Base-by-base conservation (phyloP, 1,140 invertebrate species). In the Eupristina koningsbergeri region DNA sequence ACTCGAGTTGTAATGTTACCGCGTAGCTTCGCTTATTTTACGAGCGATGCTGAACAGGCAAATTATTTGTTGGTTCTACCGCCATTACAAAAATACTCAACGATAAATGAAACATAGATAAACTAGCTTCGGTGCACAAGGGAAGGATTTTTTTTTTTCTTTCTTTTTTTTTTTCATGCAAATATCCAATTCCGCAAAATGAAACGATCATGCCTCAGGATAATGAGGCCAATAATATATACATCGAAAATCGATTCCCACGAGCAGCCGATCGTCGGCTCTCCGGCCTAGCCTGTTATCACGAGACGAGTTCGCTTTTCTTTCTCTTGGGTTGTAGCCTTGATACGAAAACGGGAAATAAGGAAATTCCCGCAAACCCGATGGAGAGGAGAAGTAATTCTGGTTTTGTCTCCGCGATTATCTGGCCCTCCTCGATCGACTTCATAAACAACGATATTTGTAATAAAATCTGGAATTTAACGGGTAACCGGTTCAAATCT, bases 401-500 rank as follows among this genome's bases (percentile, higher is more conserved):
- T 77, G 81, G 74, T 83, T n/a, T 83, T 83, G 81, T 83, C 81
- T 77, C 81, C 58, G 41, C 34, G 64, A 83, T 78, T 78, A 83
- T 83, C 75, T 73, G 31, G 11, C 31, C 53, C 39, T 45, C 41
- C 41, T 0, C 31, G 58, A 64, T 67, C 81, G 74, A 64, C 75
- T 63, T 78, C 63, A 53, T 83, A 83, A 82, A 83, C 74, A 77
- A 77, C 74, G 39, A 83, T 77, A 83, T 83, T 83, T 63, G 74
- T 45, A 67, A 77, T 77, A 77, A 76, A 69, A 77, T 36, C 61
- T n/a, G 50, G 71, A 80, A 34, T 82, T 76, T 76, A 67, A 81
- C 53, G 63, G 58, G 36, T 36, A n/a, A 82, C 71, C 73, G 80
- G 71, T 75, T 82, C 29, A 75, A 64, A 76, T 34, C 39, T 26